These are phyloP conservation scores for Gryon sp. DNA, from an alignment of 1,140 invertebrate genomes.

Conservation along the genomic window DNA sequence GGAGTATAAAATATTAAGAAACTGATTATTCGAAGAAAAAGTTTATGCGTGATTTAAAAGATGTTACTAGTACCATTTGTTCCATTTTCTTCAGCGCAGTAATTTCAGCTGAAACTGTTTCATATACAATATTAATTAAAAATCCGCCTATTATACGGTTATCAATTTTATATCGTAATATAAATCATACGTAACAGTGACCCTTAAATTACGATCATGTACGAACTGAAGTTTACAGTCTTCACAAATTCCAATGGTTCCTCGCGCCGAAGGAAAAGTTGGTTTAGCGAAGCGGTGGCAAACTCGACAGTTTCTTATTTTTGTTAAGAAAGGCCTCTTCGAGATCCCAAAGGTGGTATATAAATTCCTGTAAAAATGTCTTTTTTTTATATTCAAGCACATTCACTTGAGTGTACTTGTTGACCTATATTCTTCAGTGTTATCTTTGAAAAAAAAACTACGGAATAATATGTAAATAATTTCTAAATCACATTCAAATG, in stretches of 20 bases:
- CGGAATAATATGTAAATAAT: conserved; percentile 53
- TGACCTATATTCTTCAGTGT: conserved; percentile 1
- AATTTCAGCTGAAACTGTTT: conserved; percentile 14
- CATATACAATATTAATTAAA: conserved; percentile 19
- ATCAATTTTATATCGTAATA: conserved; percentile 28
- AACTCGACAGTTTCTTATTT: neutral
- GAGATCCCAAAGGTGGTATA: conserved; percentile 7
- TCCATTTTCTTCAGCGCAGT: conserved; percentile 39
- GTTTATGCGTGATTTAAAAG: too few species aligned
- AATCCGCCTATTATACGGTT: conserved; percentile 1
- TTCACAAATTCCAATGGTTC: conserved; percentile 45
- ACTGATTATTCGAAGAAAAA: too few species aligned
- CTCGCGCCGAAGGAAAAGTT: neutral
- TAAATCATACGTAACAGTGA: conserved; percentile 27
- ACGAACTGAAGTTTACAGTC: conserved; percentile 27
- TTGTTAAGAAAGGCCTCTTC: neutral
- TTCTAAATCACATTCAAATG: conserved; percentile 34
- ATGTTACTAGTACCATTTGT: conserved; percentile 17
- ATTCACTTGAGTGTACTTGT: neutral
- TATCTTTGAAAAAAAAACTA: conserved; percentile 14
- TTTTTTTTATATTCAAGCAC: neutral
- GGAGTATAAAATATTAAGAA: too few species aligned
- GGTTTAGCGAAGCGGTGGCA: neutral
- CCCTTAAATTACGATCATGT: conserved; percentile 5
- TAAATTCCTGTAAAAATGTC: conserved; percentile 34